Conservation (phyloP, 2,797 vertebrate genomes). For the Platalea minor region DNA sequence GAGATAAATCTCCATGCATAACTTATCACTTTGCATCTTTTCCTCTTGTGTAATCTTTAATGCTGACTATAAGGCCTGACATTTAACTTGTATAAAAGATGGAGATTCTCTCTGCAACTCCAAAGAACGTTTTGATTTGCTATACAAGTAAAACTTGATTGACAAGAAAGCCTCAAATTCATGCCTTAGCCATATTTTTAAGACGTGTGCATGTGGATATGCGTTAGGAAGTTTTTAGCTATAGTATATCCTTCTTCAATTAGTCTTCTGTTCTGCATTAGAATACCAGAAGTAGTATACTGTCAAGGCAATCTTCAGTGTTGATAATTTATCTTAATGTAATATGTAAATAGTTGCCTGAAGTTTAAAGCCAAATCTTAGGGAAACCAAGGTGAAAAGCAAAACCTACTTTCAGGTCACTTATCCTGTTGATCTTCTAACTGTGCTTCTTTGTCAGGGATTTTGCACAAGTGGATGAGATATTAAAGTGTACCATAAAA, state of each 20-base stretch:
- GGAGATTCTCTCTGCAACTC: not conserved
- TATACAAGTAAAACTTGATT: not conserved
- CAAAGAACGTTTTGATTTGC: not conserved
- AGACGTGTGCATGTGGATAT: not conserved
- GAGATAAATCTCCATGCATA: conserved; percentile 52
- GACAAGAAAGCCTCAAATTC: not conserved
- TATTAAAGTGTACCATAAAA: not conserved
- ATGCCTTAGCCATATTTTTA: not conserved
- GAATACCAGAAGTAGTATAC: not conserved
- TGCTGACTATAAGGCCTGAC: not conserved
- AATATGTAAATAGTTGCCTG: not conserved
- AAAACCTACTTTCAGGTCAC: not conserved
- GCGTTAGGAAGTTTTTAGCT: not conserved
- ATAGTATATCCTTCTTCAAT: not conserved
- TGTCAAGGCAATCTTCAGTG: not conserved
- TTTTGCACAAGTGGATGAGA: not conserved
- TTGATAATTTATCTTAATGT: not conserved
- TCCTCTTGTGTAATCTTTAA: not conserved
- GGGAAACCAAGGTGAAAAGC: not conserved
- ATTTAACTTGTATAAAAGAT: not conserved
- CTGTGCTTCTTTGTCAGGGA: not conserved
- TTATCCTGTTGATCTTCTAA: not conserved
- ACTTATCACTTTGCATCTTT: conserved; percentile 37
- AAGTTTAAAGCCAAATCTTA: not conserved
- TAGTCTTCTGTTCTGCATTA: not conserved